phyloP scores from a whole-genome alignment of 2,888 invertebrate genomes.

The Ormyrus labotus region DNA sequence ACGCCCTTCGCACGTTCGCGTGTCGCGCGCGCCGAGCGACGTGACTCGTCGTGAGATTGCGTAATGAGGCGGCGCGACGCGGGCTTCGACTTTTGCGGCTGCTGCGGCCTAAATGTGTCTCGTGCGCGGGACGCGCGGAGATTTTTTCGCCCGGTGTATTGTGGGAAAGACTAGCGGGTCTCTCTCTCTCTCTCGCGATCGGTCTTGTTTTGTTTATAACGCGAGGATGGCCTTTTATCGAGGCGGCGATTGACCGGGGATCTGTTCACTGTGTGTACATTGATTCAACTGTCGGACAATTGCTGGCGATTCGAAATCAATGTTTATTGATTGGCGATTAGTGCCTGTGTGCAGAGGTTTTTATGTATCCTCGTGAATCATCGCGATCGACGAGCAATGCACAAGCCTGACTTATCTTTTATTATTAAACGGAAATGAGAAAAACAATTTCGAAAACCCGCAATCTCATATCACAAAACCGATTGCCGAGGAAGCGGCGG shows the following conservation, averaged over 20 bases:
- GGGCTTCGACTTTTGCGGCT: constrained; percentile 22
- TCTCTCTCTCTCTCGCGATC: background rate
- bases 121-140: too few species aligned
- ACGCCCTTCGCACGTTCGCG: too few species aligned
- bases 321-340: constrained; percentile 17
- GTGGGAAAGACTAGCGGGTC: background rate
- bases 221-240: too few species aligned
- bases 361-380: too few species aligned
- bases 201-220: too few species aligned
- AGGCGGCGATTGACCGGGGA: too few species aligned
- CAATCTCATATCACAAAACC: too few species aligned
- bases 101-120: too few species aligned
- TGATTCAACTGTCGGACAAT: constrained; percentile 8
- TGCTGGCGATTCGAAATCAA: background rate
- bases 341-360: too few species aligned
- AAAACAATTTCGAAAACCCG: too few species aligned
- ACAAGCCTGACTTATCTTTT: background rate
- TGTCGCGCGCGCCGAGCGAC: background rate
- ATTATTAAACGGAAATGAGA: too few species aligned
- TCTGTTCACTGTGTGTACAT: background rate
- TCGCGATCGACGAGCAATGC: background rate
- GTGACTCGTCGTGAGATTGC: background rate
- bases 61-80: constrained; percentile 4
- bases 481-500: too few species aligned
- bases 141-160: background rate